Conservation (phyloP, 2,797 vertebrate genomes). For the Acanthurus tractus region DNA sequence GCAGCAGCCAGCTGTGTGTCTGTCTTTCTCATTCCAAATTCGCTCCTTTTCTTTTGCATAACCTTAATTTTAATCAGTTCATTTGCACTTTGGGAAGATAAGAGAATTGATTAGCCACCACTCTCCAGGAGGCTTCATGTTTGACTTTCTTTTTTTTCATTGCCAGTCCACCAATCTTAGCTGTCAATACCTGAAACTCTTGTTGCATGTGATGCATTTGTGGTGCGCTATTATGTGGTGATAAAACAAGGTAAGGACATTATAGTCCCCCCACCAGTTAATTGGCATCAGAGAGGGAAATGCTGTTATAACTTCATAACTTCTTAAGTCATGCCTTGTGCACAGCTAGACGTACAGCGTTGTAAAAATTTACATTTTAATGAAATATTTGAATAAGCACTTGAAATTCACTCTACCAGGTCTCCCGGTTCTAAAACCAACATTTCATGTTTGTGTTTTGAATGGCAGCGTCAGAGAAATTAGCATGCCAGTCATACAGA, state of each 20-base stretch:
- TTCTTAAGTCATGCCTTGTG: slow-evolving; percentile 90
- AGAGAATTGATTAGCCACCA: slow-evolving; percentile 85
- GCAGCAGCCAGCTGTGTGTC: slow-evolving; percentile 24
- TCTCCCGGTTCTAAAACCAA: slow-evolving; percentile 87
- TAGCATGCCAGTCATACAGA: slow-evolving; percentile 89
- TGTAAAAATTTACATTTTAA: slow-evolving; percentile 92
- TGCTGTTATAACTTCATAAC: slow-evolving; percentile 89
- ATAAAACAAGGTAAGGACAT: slow-evolving; percentile 88
- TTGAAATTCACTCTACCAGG: slow-evolving; percentile 90
- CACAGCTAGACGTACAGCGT: slow-evolving; percentile 86
- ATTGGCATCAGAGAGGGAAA: slow-evolving; percentile 85
- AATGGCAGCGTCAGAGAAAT: slow-evolving; percentile 89
- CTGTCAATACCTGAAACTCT: slow-evolving; percentile 81
- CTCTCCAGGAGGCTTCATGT: slow-evolving; percentile 77
- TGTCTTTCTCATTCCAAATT: slow-evolving; percentile 65
- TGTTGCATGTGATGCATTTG: slow-evolving; percentile 81
- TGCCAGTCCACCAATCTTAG: slow-evolving; percentile 64
- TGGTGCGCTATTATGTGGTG: slow-evolving; percentile 73
- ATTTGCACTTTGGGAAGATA: slow-evolving; percentile 86
- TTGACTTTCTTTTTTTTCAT: slow-evolving; percentile 66
- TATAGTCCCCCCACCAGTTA: slow-evolving; percentile 78
- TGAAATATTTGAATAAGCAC: slow-evolving; percentile 93
- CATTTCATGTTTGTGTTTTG: slow-evolving; percentile 92
- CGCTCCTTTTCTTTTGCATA: slow-evolving; percentile 64
- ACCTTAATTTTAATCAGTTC: slow-evolving; percentile 81